Evolutionary conservation across 92 coral and sea anemone species (phyloP), one percentile per base, ranked within the genome.

Genomic region (Phenganax stokvisi): DNA sequence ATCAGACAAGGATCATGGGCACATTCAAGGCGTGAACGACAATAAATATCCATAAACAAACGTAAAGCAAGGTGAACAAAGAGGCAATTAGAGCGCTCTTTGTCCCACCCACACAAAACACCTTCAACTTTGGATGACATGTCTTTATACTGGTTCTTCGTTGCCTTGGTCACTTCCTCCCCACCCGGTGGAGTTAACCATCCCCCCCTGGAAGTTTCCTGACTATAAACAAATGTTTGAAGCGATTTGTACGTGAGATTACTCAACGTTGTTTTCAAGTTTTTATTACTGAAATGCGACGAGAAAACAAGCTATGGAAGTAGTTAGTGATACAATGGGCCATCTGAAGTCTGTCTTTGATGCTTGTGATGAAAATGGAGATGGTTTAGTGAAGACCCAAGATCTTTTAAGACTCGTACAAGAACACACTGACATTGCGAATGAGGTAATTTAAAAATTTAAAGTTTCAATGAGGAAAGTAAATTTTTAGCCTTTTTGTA

Each of bases 311-410:
- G 44, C 54, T 76, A 84, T 81, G 79, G 85, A 54, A 65, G 76
- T 83, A 64, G 85, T 86, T 87, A 91, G 87, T 29, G 90, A 83
- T 51, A 87, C 88, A 56, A 84, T 87, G 51, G 83, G 84, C 55
- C 88, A 87, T 51, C 84, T 94, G 64, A 92, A 92, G 92, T 91
- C 97, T 52, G 90, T 94, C 57, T 92, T 94, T 71, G 98, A 94
- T 56, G 94, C 96, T 28, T 94, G 97, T 72, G 98, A 94, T 78
- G 89, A 89, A 90, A 94, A 94, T 85, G 98, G 98, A 89, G 98
- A 94, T 75, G 98, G 98, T 54, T 92, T 90, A 62, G 98, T 94
- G 17, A 92, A 92, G 84, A 94, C 97, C n/a, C 92, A 88, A 62
- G 98, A 94, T 69, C 90, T 94, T n/a, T 85, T 94, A 63, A 90